phyloP scores from a whole-genome alignment of 1,140 invertebrate species.

The Philopotamus ludificatus region DNA sequence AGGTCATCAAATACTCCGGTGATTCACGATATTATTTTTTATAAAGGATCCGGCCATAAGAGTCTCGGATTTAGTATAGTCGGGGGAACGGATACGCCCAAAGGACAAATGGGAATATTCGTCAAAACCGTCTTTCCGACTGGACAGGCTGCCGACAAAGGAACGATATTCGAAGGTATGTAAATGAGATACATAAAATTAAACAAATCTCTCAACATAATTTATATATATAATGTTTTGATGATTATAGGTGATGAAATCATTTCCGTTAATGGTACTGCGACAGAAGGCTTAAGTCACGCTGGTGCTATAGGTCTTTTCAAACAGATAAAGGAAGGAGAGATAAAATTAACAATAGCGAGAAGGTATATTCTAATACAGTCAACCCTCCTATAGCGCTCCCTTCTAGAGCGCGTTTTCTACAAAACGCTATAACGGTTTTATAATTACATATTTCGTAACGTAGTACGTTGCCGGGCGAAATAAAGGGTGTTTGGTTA shows the following conservation, averaged over 20 bases:
- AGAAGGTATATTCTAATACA: slow-evolving; percentile 53
- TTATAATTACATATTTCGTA: background rate
- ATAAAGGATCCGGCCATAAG: slow-evolving; percentile 81
- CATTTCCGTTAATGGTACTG: slow-evolving; percentile 80
- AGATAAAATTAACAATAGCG: slow-evolving; percentile 79
- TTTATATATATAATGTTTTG: slow-evolving; percentile 37
- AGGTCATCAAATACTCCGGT: slow-evolving; percentile 18
- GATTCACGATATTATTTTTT: slow-evolving; percentile 60
- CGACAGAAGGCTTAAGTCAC: slow-evolving; percentile 82
- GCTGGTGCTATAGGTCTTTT: slow-evolving; percentile 86
- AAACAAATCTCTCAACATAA: too few relatives aligned
- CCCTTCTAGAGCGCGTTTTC: too few relatives aligned
- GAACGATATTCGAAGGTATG: slow-evolving; percentile 80
- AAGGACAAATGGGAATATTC: slow-evolving; percentile 87
- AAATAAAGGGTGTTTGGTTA: too few relatives aligned
- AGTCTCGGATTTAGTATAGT: slow-evolving; percentile 91
- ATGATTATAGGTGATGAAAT: slow-evolving; percentile 92
- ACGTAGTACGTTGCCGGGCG: too few relatives aligned
- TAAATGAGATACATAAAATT: slow-evolving; percentile 16
- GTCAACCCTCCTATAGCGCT: too few relatives aligned
- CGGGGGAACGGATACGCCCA: slow-evolving; percentile 83
- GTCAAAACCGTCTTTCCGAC: slow-evolving; percentile 87
- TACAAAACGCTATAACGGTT: background rate
- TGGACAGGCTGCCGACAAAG: slow-evolving; percentile 82
- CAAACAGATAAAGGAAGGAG: slow-evolving; percentile 82